Conservation (phyloP, 2,888 invertebrate species). For the Deilephila porcellus region DNA sequence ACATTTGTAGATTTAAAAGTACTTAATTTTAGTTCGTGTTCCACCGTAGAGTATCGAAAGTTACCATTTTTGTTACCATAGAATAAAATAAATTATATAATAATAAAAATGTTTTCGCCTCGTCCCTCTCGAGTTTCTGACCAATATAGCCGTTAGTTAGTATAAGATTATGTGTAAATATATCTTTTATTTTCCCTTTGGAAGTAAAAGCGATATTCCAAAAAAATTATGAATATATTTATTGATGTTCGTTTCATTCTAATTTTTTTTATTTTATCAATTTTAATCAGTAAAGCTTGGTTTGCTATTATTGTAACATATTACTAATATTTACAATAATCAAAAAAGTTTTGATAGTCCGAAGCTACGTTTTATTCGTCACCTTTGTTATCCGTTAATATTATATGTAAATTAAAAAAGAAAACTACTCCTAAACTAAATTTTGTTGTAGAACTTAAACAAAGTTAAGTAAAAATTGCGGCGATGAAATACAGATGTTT, state of each 20-base stretch:
- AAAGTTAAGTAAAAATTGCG: too few species aligned
- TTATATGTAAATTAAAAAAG: too few species aligned
- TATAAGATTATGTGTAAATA: background rate
- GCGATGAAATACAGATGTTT: too few species aligned
- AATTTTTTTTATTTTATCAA: background rate
- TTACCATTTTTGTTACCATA: slow-evolving; percentile 19
- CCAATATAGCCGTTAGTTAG: background rate
- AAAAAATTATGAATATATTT: background rate
- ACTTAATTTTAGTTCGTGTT: background rate
- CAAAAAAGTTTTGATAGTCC: too few species aligned
- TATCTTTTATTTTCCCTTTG: background rate
- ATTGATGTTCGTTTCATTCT: background rate
- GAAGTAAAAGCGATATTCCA: background rate
- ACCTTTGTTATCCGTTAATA: too few species aligned
- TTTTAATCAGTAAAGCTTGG: too few species aligned
- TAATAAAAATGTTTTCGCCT: background rate
- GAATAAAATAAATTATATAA: background rate
- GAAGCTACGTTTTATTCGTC: too few species aligned
- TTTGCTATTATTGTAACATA: too few species aligned
- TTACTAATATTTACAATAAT: too few species aligned
- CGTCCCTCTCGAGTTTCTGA: background rate
- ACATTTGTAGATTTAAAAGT: background rate
- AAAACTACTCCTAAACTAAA: too few species aligned
- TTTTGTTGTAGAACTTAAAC: too few species aligned
- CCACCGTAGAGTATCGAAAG: slow-evolving; percentile 2